Evolutionary conservation across 1,140 invertebrate genomes (phyloP).

Genomic region (Sycophaga agraensis): DNA sequence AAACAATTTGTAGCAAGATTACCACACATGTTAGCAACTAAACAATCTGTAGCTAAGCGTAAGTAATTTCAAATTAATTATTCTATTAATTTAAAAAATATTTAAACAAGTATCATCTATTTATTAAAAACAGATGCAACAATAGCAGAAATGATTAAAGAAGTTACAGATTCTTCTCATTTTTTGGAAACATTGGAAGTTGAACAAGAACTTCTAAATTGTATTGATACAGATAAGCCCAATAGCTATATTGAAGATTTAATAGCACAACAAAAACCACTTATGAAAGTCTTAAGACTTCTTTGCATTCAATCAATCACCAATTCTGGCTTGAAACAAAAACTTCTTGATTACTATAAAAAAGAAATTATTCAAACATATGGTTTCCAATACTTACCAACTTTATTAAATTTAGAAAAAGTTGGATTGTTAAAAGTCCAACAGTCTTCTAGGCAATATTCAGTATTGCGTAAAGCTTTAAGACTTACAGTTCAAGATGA

Average conservation of each 20-base stretch:
- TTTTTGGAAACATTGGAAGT: slow-evolving; percentile 69
- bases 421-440: slow-evolving; percentile 78
- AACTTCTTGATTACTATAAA: slow-evolving; percentile 89
- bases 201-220: slow-evolving; percentile 92
- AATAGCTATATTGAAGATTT: slow-evolving; percentile 88
- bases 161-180: slow-evolving; percentile 66
- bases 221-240: slow-evolving; percentile 86
- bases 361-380: slow-evolving; percentile 87
- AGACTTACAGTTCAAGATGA: slow-evolving; percentile 85
- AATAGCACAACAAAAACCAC: slow-evolving; percentile 79
- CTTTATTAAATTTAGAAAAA: slow-evolving; percentile 85
- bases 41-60: slow-evolving; percentile 75
- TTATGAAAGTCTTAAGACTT: slow-evolving; percentile 82
- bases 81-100: background rate
- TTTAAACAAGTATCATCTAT: background rate
- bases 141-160: slow-evolving; percentile 76
- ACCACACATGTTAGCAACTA: slow-evolving; percentile 85
- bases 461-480: slow-evolving; percentile 73
- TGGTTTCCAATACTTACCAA: slow-evolving; percentile 82
- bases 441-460: slow-evolving; percentile 68
- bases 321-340: slow-evolving; percentile 87
- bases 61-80: slow-evolving; percentile 18
- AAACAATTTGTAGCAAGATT: slow-evolving; percentile 90
- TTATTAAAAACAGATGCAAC: slow-evolving; percentile 64
- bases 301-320: slow-evolving; percentile 87